Conservation (phyloP, 2,888 invertebrate genomes). For the Meandrusa payeni region DNA sequence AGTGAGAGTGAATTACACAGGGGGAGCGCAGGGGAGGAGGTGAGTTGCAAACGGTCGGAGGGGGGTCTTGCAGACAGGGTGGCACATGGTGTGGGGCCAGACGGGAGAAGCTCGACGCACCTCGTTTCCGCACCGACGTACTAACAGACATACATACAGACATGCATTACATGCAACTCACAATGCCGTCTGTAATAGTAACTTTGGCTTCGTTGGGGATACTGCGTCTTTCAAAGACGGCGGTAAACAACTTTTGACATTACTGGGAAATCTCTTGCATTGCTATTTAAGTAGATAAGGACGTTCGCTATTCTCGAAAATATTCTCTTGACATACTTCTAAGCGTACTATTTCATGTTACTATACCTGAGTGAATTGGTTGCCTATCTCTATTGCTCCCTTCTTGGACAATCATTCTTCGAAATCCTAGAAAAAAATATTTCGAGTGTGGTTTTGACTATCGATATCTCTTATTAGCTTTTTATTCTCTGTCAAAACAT, state of each 20-base stretch:
- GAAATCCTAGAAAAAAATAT: too few relatives aligned
- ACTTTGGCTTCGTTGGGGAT: conserved; percentile 28
- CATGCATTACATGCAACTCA: conserved; percentile 44
- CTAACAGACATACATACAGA: conserved; percentile 49
- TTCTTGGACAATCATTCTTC: too few relatives aligned
- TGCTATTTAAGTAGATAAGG: conserved; percentile 5
- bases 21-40: conserved; percentile 37
- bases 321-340: too few relatives aligned
- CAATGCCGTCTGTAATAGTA: conserved; percentile 48
- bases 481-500: too few relatives aligned
- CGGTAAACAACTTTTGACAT: conserved; percentile 13
- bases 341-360: too few relatives aligned
- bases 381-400: too few relatives aligned
- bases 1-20: conserved; percentile 78
- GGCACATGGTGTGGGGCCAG: conserved; percentile 69
- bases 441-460: too few relatives aligned
- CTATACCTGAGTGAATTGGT: too few relatives aligned
- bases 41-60: conserved; percentile 33
- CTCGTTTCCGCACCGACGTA: conserved; percentile 68
- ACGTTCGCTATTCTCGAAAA: background rate
- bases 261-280: conserved; percentile 8
- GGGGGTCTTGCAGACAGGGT: conserved; percentile 63
- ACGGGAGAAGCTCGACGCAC: conserved; percentile 74
- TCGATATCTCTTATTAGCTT: too few relatives aligned
- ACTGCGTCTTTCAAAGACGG: conserved; percentile 12